A percentile compares a stretch with the other conserved stretches of the same genome.
phyloP scores from a whole-genome alignment of 2,113 vertebrate species.

The Xenus cinereus region DNA sequence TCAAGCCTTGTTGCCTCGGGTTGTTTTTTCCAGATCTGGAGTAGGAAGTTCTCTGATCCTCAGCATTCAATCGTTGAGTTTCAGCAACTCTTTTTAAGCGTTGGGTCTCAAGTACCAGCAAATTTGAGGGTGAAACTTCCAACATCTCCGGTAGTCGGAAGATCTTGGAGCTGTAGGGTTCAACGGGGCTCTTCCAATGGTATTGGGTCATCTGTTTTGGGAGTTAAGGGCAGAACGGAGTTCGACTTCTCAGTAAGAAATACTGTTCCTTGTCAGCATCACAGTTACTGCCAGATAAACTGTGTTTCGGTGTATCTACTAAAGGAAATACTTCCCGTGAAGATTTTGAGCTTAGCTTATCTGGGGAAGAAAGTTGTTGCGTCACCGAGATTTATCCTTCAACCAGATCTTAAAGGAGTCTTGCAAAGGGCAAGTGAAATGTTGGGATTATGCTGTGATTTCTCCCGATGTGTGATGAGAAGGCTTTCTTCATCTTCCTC shows the following conservation, averaged over 20 bases:
- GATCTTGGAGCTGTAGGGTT: not conserved
- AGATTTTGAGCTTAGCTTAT: not conserved
- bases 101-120: not conserved
- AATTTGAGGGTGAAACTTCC: not conserved
- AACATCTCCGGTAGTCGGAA: not conserved
- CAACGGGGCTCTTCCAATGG: fast-evolving
- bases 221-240: not conserved
- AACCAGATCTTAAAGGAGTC: not conserved
- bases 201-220: not conserved
- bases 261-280: not conserved
- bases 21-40: not conserved
- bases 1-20: not conserved
- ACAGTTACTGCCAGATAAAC: not conserved
- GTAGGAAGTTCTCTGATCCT: not conserved
- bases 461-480: not conserved
- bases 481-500: not conserved
- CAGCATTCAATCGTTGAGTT: not conserved
- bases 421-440: not conserved
- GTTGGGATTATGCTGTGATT: fast-evolving
- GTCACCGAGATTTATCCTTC: not conserved
- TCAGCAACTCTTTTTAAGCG: not conserved
- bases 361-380: not conserved
- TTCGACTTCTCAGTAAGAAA: not conserved
- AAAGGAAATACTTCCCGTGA: not conserved
- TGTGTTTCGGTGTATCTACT: too few relatives aligned